Conservation (phyloP, 2,888 invertebrate genomes). For the Diaprepes abbreviatus region DNA sequence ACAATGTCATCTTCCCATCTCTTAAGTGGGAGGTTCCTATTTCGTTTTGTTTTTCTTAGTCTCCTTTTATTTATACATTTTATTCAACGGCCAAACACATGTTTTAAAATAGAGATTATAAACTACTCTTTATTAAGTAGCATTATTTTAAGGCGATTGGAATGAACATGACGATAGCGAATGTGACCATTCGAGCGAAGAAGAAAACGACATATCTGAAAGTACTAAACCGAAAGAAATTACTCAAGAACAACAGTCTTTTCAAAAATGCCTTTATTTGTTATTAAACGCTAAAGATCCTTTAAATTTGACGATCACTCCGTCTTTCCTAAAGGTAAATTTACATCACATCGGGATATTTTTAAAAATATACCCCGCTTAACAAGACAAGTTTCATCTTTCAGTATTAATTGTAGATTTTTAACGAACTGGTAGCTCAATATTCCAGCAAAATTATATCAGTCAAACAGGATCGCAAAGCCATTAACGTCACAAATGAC, state of each 20-base stretch:
- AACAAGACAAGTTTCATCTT: too few species aligned
- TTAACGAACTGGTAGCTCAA: constrained; percentile 66
- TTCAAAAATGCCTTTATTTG: constrained; percentile 74
- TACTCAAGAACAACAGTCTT: constrained; percentile 51
- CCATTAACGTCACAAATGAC: constrained; percentile 74
- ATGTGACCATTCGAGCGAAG: constrained; percentile 72
- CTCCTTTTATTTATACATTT: too few species aligned
- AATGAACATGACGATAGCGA: constrained; percentile 67
- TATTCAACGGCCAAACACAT: too few species aligned
- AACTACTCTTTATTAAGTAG: too few species aligned
- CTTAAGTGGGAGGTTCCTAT: too few species aligned
- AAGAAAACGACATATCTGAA: constrained; percentile 63
- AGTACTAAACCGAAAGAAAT: constrained; percentile 50
- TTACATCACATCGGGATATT: too few species aligned
- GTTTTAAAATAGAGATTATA: too few species aligned
- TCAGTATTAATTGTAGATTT: constrained; percentile 50
- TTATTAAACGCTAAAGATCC: constrained; percentile 77
- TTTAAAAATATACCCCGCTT: too few species aligned
- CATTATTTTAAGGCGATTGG: constrained; percentile 65
- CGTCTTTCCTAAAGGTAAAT: constrained; percentile 71
- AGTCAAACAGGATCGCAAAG: constrained; percentile 63
- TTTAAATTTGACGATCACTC: constrained; percentile 79
- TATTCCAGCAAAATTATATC: constrained; percentile 66
- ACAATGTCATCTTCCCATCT: too few species aligned
- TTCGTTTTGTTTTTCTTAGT: too few species aligned